These are phyloP conservation scores for Cyanoramphus novaezelandiae DNA, from an alignment of 2,113 vertebrate genomes.

Conservation along the genomic window DNA sequence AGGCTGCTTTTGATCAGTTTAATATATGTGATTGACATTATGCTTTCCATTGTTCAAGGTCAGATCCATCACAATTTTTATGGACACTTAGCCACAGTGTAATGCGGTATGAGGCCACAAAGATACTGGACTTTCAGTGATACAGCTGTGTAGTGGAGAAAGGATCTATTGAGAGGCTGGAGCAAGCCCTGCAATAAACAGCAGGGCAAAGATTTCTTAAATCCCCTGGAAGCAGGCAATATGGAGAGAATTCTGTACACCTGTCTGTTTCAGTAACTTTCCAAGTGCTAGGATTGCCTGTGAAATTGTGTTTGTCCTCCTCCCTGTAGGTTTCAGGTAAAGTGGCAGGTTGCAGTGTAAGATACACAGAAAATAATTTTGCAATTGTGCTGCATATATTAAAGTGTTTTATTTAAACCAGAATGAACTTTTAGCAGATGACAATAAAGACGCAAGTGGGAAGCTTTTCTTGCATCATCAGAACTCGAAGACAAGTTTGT, in stretches of 20 bases:
- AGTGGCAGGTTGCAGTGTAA: background rate
- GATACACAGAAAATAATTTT: background rate
- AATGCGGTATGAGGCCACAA: background rate
- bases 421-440: background rate
- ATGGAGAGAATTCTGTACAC: rapidly evolving
- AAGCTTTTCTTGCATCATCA: background rate
- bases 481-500: background rate
- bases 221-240: background rate
- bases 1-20: background rate
- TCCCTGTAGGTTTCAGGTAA: background rate
- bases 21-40: background rate
- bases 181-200: background rate
- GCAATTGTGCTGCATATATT: background rate
- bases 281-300: background rate
- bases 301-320: background rate
- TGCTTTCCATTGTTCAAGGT: background rate
- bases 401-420: background rate
- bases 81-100: background rate
- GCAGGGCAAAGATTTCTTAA: background rate
- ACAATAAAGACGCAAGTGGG: background rate
- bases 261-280: background rate
- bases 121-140: background rate
- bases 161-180: background rate
- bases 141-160: background rate
- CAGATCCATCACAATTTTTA: background rate